A percentile compares a stretch with the other conserved stretches of the same genome.
phyloP scores from a whole-genome alignment of 2,113 vertebrate genomes.

The Caranx ignobilis region DNA sequence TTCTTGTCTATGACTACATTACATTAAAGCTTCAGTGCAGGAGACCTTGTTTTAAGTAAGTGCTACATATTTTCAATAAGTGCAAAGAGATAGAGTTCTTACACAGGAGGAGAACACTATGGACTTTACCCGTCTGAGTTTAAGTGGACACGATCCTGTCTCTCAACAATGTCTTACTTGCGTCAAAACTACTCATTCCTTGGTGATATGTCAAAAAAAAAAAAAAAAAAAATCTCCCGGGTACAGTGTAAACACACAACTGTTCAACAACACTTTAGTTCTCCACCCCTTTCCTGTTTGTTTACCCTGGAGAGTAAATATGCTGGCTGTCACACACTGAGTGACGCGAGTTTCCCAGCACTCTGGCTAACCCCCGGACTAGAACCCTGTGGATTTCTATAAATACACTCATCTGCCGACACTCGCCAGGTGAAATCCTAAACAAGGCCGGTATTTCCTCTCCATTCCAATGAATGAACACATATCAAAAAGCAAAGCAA shows the following conservation, averaged over 20 bases:
- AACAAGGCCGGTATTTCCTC: conserved; percentile 3
- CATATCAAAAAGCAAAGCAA: neutral
- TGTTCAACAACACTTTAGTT: conserved; percentile 18
- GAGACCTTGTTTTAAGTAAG: no score
- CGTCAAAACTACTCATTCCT: neutral
- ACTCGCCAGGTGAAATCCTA: conserved; percentile 16
- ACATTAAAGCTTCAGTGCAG: no score
- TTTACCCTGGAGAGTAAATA: conserved; percentile 60
- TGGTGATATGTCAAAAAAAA: conserved; percentile 3
- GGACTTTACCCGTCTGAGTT: neutral
- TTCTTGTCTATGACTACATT: no score
- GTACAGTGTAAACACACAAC: conserved; percentile 12
- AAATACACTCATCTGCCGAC: conserved; percentile 49
- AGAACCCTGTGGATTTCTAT: conserved; percentile 50
- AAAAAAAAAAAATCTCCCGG: conserved; percentile 12
- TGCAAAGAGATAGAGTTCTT: neutral
- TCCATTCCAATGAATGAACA: neutral
- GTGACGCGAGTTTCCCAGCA: conserved; percentile 32
- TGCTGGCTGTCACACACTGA: conserved; percentile 25
- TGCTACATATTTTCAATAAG: no score
- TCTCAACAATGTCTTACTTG: neutral
- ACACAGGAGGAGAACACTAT: neutral
- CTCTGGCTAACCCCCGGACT: conserved; percentile 47
- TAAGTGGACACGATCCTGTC: neutral
- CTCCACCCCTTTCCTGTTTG: conserved; percentile 63